Base-by-base conservation (phyloP, 2,113 vertebrate genomes). In the Bungarus multicinctus region DNA sequence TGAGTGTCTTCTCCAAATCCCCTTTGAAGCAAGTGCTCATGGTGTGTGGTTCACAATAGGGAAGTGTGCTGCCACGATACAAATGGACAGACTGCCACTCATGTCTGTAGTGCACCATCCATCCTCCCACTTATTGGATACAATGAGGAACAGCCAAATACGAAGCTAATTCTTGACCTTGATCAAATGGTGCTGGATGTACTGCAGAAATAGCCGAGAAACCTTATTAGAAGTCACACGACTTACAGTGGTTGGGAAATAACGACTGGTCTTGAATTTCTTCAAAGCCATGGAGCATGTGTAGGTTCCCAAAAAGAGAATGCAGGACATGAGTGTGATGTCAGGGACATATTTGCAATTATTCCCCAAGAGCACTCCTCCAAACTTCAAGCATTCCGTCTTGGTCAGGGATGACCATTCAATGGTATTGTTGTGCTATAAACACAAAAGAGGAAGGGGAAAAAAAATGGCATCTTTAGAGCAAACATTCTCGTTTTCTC, bases 251-350 rank as follows among this genome's bases (percentile, higher is more conserved):
- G 99, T 99, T 90, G 99, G 99, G 95, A 99, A 99, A 93, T 99
- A 99, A 0, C 97, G 98, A 94, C 99, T 99, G 92, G 97, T 98
- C 98, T 99, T 99, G 97, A 99, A 99, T 96, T 99, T 99, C 97
- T 99, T 99, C 96, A 99, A 97, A 96, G 98, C 97, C 99, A 99
- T 99, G 89, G 99, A 99, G 95, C 98, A 98, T 88, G 98, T 98
- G 96, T 99, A 99, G 9, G 99, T 99, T 94, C 99, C 99, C n/a
- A 99, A 97, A 96, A 99, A 99, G 87, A 99, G 98, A 96, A 99
- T 99, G 94, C 98, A 99, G 91, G 99, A 99, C 98, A 99, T 99
- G 94, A 99, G 98, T 47, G 98, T 97, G 96, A 99, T 98, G 96
- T 99, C 99, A 1, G 99, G 99, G 91, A 99, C 98, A 2, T 97